These are phyloP conservation scores for Diadophis punctatus DNA, from an alignment of 2,113 vertebrate species.

Conservation along the genomic window DNA sequence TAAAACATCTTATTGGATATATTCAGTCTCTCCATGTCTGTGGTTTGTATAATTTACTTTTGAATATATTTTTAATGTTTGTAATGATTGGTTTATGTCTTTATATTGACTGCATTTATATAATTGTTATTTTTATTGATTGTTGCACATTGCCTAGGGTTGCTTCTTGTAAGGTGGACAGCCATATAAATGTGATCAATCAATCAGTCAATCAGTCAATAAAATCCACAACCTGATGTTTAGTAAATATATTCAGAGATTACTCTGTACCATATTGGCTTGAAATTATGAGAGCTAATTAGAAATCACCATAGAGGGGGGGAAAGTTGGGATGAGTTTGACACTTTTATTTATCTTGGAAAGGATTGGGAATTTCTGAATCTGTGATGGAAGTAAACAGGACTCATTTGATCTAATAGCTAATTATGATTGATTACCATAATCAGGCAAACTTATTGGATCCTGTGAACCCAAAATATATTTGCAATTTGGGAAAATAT, in stretches of 20 bases:
- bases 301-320: background rate
- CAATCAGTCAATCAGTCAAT: background rate
- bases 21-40: background rate
- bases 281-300: background rate
- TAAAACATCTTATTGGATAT: background rate
- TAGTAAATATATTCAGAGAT: background rate
- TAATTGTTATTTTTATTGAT: background rate
- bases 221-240: background rate
- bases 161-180: background rate
- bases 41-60: background rate
- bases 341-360: background rate
- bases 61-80: background rate
- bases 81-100: background rate
- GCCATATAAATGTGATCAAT: background rate
- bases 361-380: background rate
- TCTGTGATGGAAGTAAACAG: background rate
- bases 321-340: background rate
- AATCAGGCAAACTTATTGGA: background rate
- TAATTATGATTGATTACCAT: background rate
- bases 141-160: background rate
- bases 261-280: background rate
- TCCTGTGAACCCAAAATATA: background rate
- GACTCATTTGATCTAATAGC: background rate
- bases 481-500: background rate
- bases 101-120: background rate